A percentile compares a stretch with the other conserved stretches of the same genome.
Conservation (phyloP, 2,797 vertebrate species). For the Sebastes vulpes region DNA sequence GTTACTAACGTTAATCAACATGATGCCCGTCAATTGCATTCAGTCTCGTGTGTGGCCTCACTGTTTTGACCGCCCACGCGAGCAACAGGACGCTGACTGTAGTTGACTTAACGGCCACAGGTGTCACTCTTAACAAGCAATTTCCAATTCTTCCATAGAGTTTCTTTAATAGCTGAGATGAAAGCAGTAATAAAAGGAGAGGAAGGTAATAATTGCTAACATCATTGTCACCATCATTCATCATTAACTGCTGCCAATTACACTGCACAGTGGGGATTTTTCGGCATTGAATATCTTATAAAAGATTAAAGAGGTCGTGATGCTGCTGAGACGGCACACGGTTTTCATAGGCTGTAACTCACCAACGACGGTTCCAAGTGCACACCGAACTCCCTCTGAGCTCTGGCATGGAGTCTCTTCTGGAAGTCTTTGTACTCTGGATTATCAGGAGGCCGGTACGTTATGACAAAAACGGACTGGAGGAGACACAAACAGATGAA, state of each 20-base stretch:
- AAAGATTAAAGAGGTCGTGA: conserved; percentile 37
- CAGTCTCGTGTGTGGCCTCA: no score
- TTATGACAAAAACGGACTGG: conserved; percentile 95
- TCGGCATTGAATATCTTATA: conserved; percentile 7
- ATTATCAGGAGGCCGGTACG: conserved; percentile 93
- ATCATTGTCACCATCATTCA: conserved; percentile 41
- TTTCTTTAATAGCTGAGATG: not conserved
- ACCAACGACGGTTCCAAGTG: conserved; percentile 93
- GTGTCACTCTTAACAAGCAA: no score
- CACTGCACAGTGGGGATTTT: conserved; percentile 12
- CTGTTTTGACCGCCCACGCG: no score
- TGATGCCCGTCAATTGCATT: no score
- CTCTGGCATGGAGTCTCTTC: conserved; percentile 90
- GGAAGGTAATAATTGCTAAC: conserved; percentile 7
- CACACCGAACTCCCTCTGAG: conserved; percentile 90
- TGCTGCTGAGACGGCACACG: not conserved
- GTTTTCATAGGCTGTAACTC: conserved; percentile 62
- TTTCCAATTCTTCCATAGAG: no score
- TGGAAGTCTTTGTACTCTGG: conserved; percentile 93
- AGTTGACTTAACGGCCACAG: no score
- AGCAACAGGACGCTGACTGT: no score
- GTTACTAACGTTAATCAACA: no score
- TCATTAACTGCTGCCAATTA: conserved; percentile 38
- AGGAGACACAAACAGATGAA: conserved; percentile 44
- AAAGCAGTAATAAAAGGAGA: conserved; percentile 27